A percentile compares a stretch with the other conserved stretches of the same genome.
Evolutionary conservation across 2,113 vertebrate genomes (phyloP).

Genomic region (Mesembrinibis cayennensis): DNA sequence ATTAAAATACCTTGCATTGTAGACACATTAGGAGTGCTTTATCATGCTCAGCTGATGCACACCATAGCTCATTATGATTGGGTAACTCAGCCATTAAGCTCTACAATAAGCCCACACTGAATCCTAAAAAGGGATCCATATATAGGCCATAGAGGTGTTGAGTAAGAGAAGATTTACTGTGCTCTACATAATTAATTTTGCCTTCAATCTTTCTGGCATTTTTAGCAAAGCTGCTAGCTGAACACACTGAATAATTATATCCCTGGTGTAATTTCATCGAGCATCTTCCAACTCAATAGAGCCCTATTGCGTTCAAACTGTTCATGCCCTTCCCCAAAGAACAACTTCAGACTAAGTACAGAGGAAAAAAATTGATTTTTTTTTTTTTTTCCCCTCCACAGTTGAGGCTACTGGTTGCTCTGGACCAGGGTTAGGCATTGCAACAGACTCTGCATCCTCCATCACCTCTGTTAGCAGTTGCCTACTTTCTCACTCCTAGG

Average conservation of each 20-base stretch:
- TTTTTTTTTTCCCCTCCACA: not conserved
- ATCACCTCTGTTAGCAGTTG: not conserved
- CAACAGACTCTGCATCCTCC: not conserved
- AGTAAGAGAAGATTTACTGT: conserved; percentile 34
- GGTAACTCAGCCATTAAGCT: conserved; percentile 47
- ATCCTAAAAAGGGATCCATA: conserved; percentile 50
- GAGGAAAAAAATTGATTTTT: not conserved
- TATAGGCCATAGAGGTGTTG: conserved; percentile 47
- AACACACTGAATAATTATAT: not conserved
- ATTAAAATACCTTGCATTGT: conserved; percentile 38
- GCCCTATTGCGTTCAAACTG: not conserved
- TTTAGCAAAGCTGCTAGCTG: conserved; percentile 8
- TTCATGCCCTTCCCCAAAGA: not conserved
- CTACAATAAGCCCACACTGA: conserved; percentile 36
- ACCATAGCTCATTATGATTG: conserved; percentile 37
- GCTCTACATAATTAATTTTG: conserved; percentile 40
- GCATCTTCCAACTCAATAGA: not conserved
- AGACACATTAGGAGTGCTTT: conserved; percentile 54
- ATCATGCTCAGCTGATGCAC: conserved; percentile 42
- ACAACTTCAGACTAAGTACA: not conserved
- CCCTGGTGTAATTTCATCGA: not conserved
- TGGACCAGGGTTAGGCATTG: not conserved
- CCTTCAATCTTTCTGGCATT: conserved; percentile 11
- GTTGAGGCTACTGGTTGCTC: not conserved
- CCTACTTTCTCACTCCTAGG: not conserved